phyloP scores from a whole-genome alignment of 1,140 invertebrate genomes.

The Carcinoscorpius rotundicauda region DNA sequence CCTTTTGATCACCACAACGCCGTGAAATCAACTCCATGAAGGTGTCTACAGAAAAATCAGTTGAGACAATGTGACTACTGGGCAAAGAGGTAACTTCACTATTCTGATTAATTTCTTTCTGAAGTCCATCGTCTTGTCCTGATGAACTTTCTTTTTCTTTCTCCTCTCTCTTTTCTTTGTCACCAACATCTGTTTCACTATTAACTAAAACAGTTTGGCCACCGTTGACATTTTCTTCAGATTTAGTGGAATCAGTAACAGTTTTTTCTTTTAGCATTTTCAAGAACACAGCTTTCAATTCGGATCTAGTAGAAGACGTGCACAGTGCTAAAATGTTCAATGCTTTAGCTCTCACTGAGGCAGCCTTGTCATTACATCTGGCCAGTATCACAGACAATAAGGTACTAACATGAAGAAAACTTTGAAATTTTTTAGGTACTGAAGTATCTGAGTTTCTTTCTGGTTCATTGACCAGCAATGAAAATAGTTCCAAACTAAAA shows the following conservation, averaged over 20 bases:
- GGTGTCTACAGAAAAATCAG: constrained; percentile 6
- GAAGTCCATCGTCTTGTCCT: constrained; percentile 16
- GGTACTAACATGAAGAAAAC: constrained; percentile 30
- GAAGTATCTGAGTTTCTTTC: constrained; percentile 19
- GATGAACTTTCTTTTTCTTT: constrained; percentile 27
- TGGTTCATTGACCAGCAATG: constrained; percentile 34
- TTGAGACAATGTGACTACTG: constrained; percentile 3
- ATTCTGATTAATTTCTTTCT: constrained; percentile 2
- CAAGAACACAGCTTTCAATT: constrained; percentile 24
- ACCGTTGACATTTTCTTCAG: not conserved
- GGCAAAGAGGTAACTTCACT: constrained; percentile 4
- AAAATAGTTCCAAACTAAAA: constrained; percentile 44
- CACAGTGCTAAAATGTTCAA: constrained; percentile 36
- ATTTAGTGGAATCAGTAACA: not conserved
- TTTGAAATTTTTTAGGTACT: not conserved
- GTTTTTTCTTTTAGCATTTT: not conserved
- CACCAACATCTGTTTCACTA: not conserved
- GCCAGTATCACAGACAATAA: constrained; percentile 39
- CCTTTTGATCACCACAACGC: constrained; percentile 43
- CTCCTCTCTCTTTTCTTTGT: constrained; percentile 20
- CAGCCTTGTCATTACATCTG: constrained; percentile 42
- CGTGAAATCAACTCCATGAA: constrained; percentile 34
- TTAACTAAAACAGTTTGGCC: not conserved
- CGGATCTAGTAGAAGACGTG: constrained; percentile 8
- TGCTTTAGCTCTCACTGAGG: constrained; percentile 44